Evolutionary conservation across 2,888 invertebrate genomes (phyloP).

Genomic region (Torymus auratus): DNA sequence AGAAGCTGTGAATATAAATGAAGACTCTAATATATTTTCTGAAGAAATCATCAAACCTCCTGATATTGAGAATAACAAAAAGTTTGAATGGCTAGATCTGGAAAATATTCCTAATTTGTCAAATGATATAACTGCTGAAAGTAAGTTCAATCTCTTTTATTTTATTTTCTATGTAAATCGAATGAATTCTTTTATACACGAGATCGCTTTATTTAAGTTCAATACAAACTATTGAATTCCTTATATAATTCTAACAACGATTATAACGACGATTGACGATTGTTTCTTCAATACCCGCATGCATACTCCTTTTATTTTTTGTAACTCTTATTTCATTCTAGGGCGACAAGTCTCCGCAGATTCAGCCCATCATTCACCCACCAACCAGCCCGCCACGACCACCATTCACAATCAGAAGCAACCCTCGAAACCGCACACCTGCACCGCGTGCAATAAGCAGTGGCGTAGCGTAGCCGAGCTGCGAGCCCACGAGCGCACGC

Average conservation of each 20-base stretch:
- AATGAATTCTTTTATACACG: no score
- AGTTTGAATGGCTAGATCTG: background rate
- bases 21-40: conserved; percentile 42
- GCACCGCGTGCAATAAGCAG: conserved; percentile 66
- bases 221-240: no score
- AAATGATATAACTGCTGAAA: conserved; percentile 1
- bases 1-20: background rate
- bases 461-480: conserved; percentile 66
- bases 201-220: no score
- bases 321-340: no score
- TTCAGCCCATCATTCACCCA: no score
- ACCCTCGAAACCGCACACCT: conserved; percentile 55
- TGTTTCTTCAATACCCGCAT: no score
- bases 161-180: background rate
- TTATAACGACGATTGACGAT: no score
- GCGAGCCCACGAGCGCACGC: conserved; percentile 65
- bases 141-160: background rate
- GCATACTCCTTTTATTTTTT: no score
- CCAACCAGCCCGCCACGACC: no score
- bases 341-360: no score
- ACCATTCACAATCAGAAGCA: no score
- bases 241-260: no score
- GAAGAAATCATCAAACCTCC: conserved; percentile 16
- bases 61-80: background rate
- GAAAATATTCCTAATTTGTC: conserved; percentile 15